Conservation (phyloP, 2,888 invertebrate species). For the Drosophila prostipennis region DNA sequence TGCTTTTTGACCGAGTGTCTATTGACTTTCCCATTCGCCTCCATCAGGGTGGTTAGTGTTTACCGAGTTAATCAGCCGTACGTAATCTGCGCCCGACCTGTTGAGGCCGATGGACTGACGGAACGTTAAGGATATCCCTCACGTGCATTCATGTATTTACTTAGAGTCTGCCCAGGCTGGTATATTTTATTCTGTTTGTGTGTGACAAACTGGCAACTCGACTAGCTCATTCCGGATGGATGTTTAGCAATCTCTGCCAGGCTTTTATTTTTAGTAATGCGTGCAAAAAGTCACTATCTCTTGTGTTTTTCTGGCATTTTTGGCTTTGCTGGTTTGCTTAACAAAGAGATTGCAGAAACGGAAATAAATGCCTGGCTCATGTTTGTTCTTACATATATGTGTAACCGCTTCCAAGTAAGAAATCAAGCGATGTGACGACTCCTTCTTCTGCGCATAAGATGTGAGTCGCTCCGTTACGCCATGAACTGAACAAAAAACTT, state of each 20-base stretch:
- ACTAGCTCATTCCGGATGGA: not conserved
- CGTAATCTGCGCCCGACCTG: constrained; percentile 55
- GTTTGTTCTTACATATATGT: not conserved
- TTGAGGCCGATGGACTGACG: constrained; percentile 5
- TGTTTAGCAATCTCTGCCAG: not conserved
- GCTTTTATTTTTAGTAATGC: constrained; percentile 17
- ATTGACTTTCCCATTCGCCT: constrained; percentile 4
- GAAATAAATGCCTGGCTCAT: constrained; percentile 1
- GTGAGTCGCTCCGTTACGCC: constrained; percentile 1
- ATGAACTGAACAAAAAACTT: not conserved
- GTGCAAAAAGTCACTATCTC: not conserved
- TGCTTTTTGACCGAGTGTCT: constrained; percentile 11
- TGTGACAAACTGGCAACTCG: not conserved
- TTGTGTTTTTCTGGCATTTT: not conserved
- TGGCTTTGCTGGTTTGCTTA: not conserved
- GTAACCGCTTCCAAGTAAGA: not conserved
- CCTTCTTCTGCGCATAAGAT: not conserved
- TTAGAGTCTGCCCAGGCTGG: constrained; percentile 2
- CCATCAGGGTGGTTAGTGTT: constrained; percentile 38
- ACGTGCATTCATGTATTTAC: constrained; percentile 12
- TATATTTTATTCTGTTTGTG: too few relatives aligned
- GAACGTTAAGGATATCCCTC: constrained; percentile 10
- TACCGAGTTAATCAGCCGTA: constrained; percentile 68
- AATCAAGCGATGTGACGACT: not conserved
- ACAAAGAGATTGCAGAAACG: not conserved